Base-by-base conservation (phyloP, 35 echinoderm and acorn worm genomes). In the Strongylocentrotus purpuratus region DNA sequence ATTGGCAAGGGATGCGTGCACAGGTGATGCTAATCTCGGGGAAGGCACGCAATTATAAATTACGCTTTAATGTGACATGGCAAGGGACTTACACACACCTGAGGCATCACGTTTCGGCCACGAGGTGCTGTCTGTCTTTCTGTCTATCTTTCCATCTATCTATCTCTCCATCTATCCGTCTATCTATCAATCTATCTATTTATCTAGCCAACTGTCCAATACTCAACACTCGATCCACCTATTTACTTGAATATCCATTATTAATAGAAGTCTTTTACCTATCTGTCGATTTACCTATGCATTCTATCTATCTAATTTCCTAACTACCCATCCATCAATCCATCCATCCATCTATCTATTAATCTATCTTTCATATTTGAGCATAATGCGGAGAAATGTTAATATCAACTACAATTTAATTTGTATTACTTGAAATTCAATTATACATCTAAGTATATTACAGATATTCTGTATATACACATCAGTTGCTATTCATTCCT, bases 31-130 rank as follows among this genome's bases (percentile, higher is more conserved):
- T 89, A 45, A 89, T 46, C 87, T 89, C 31, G 33, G 33, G 9
- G 33, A 33, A 45, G 87, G 87, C 87, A 89, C 87, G 87, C 87
- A 45, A 89, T 89, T 89, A 89, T 89, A 20, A 89, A 89, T 89
- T 33, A 89, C 31, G 20, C 87, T 46, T 13, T 35, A 89, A 89
- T 89, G 18, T 11, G 31, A 33, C 87, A 46, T 89, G 87, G 33
- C 87, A 89, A 33, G 87, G 33, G 87, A 89, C 87, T 46, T 70
- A 33, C 32, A 45, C 87, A 33, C 87, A 89, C 87, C 87, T 89
- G 87, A 46, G 87, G 87, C 87, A 12, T 33, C 12, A 45, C 32
- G 45, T 89, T 46, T 17, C 32, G 45, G 33, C 45, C 65, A n/a
- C 7, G 65, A 78, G 65, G 65, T 78, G 65, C 65, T n/a, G 28